A percentile compares a stretch with the other conserved stretches of the same genome.
phyloP scores from a whole-genome alignment of 2,797 vertebrate species.

The Micromesistius poutassou region DNA sequence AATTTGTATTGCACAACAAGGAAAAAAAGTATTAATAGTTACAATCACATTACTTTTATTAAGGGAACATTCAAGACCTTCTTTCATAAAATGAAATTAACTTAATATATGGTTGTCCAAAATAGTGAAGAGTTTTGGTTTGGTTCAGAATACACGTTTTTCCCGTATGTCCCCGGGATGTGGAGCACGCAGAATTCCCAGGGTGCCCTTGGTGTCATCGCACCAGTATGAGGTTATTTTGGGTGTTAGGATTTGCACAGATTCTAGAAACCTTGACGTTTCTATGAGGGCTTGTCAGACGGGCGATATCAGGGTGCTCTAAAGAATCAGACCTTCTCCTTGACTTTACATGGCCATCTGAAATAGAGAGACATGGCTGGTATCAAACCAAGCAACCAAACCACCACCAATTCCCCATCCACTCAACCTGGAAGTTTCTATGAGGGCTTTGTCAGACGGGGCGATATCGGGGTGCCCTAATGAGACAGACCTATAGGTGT shows the following conservation, averaged over 20 bases:
- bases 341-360: too few relatives aligned
- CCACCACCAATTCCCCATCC: too few relatives aligned
- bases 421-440: too few relatives aligned
- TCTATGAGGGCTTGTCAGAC: not conserved
- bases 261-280: conserved; percentile 5
- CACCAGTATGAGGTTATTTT: conserved; percentile 19
- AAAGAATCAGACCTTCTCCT: not conserved
- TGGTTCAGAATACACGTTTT: not conserved
- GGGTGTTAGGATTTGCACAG: not conserved
- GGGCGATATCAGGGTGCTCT: not conserved
- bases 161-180: too few relatives aligned
- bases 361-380: too few relatives aligned
- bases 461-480: not conserved
- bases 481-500: not conserved
- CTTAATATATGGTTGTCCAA: not conserved
- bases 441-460: not conserved
- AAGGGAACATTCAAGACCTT: not conserved
- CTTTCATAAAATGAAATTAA: not conserved
- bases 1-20: not conserved
- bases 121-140: not conserved
- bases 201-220: not conserved
- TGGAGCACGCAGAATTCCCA: not conserved
- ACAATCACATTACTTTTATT: not conserved
- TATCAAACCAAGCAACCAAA: too few relatives aligned
- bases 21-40: not conserved